These are phyloP conservation scores for Umimayanthus kanabou DNA, from an alignment of 92 coral and sea anemone species.

Conservation along the genomic window DNA sequence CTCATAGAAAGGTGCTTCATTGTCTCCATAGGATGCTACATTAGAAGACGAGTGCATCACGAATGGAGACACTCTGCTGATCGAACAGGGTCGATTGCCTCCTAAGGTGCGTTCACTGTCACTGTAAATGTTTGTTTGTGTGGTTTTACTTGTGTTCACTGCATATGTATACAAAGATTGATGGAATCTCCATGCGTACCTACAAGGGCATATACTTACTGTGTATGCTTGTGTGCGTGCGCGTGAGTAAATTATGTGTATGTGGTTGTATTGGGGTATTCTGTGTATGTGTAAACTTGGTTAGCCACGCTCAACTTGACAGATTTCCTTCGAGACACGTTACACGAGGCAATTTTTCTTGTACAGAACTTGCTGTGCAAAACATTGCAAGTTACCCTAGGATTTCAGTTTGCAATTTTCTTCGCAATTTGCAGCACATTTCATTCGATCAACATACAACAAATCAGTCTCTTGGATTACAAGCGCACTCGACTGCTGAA, in stretches of 20 bases:
- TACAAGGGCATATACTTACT: too few relatives aligned
- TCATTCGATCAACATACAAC: too few relatives aligned
- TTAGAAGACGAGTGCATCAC: slow-evolving; percentile 25
- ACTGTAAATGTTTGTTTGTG: neutral
- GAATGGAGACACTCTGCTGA: slow-evolving; percentile 31
- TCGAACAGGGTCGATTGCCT: slow-evolving; percentile 24
- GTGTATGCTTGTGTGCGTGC: neutral
- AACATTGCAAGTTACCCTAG: too few relatives aligned
- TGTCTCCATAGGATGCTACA: slow-evolving; percentile 12
- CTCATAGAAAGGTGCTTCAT: neutral
- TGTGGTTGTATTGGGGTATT: neutral
- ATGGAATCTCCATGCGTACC: too few relatives aligned
- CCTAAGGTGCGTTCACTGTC: slow-evolving; percentile 15
- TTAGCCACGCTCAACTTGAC: too few relatives aligned
- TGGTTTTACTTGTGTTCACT: neutral
- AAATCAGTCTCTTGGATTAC: too few relatives aligned
- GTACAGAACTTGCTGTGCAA: neutral
- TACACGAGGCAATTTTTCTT: neutral
- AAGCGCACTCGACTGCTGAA: too few relatives aligned
- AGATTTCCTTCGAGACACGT: too few relatives aligned
- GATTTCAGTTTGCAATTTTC: too few relatives aligned
- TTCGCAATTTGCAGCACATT: too few relatives aligned
- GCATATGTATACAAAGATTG: neutral
- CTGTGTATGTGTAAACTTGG: too few relatives aligned
- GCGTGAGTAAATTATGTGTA: neutral